A percentile compares a stretch with the other conserved stretches of the same genome.
Evolutionary conservation across 2,113 vertebrate species (phyloP).

Genomic region (Oriolus oriolus): DNA sequence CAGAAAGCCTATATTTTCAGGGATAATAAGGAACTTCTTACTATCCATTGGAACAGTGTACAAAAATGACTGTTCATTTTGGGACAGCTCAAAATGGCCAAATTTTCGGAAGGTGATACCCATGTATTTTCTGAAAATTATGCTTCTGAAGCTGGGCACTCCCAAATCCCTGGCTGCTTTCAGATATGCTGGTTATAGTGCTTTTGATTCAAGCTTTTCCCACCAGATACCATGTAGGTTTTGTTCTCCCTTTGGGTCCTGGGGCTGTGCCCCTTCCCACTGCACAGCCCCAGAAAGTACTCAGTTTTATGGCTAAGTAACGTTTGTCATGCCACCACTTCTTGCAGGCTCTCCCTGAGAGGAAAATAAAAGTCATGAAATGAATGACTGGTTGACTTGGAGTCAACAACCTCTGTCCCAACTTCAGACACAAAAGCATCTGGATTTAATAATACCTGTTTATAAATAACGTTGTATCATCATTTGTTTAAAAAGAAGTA

Average conservation of each 20-base stretch:
- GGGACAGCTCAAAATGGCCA: neutral
- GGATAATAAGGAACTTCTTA: neutral
- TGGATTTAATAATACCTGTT: constrained; percentile 55
- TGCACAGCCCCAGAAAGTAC: neutral
- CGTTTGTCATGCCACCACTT: neutral
- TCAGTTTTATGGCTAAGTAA: neutral
- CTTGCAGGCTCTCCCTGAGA: neutral
- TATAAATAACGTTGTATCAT: constrained; percentile 59
- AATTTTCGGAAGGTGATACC: neutral
- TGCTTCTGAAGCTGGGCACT: neutral
- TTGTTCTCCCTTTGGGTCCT: neutral
- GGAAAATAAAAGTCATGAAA: neutral
- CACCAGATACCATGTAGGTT: neutral
- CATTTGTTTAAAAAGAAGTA: constrained; percentile 59
- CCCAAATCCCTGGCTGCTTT: neutral
- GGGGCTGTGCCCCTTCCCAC: neutral
- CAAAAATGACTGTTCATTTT: neutral
- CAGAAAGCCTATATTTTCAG: neutral
- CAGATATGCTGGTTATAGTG: neutral
- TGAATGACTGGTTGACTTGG: neutral
- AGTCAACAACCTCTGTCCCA: constrained; percentile 4
- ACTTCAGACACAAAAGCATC: constrained; percentile 41
- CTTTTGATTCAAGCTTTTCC: neutral
- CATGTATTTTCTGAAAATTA: neutral
- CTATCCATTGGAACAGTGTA: neutral